Conservation (phyloP, 2,888 invertebrate species). For the Baccha elongata region DNA sequence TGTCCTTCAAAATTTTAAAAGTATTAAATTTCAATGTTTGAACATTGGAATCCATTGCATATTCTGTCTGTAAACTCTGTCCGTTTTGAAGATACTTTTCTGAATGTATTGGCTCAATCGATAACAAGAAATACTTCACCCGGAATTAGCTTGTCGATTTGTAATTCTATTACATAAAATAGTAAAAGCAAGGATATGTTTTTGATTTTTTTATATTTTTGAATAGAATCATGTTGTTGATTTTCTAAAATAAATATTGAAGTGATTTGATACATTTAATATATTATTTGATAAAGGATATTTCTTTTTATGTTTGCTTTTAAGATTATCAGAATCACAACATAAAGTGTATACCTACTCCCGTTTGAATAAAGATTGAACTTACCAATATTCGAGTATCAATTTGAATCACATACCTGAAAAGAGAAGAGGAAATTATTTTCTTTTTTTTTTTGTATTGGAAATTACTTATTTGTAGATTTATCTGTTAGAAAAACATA, state of each 20-base stretch:
- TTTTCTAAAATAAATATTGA: too few species aligned
- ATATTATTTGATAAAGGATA: background rate
- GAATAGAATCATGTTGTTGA: too few species aligned
- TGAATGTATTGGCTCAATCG: too few species aligned
- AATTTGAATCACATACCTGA: constrained; percentile 17
- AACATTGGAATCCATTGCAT: background rate
- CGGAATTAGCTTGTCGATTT: constrained; percentile 14
- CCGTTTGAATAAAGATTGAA: background rate
- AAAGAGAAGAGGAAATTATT: constrained; percentile 1
- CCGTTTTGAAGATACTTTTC: too few species aligned
- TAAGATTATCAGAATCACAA: background rate
- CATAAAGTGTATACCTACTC: background rate
- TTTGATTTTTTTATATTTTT: too few species aligned
- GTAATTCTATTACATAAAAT: background rate
- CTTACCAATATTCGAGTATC: constrained; percentile 1
- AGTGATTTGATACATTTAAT: too few species aligned
- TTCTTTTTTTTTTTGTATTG: too few species aligned
- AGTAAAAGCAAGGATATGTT: too few species aligned
- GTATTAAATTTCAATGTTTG: background rate
- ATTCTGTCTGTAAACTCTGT: too few species aligned
- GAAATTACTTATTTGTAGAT: too few species aligned
- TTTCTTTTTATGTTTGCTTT: background rate
- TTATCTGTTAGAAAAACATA: too few species aligned
- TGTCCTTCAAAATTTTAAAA: too few species aligned
- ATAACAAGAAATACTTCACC: background rate